Base-by-base conservation (phyloP, 2,888 invertebrate genomes). In the Xestia xanthographa region DNA sequence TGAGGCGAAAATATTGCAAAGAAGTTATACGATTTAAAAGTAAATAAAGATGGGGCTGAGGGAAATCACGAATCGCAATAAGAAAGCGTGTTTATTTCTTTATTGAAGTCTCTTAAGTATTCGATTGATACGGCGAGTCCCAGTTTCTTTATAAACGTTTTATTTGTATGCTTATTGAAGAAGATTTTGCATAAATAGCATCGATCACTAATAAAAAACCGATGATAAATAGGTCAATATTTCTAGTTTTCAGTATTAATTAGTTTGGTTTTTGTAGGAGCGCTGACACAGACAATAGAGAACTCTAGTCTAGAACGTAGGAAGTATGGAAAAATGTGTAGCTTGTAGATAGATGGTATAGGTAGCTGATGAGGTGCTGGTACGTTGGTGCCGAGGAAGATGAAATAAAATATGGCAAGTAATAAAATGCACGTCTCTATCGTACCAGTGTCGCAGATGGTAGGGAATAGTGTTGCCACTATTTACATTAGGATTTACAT, bases 41-140 rank as follows among this genome's bases (percentile, higher is more conserved):
- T 84, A 82, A 81, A 81, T 73, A 78, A 68, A 66, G 63, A 66
- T 65, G 9, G 70, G 62, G 70, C 71, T 68, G 12, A 50, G 83
- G 83, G 75, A 83, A 83, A 83, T 83, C 80, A 83, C 20, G 43
- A 53, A 6, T 71, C 38, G 22, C 38, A 75, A 66, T 68, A 43
- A 79, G 58, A 73, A 68, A 71, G 65, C 43, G 34, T 76, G 67
- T 83, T 79, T 83, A 67, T 74, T 70, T 65, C 56, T 62, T 50
- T 72, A 82, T 67, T 77, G 71, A 73, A 73, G 77, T 66, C 56
- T 80, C 71, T 72, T 48, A 66, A 70, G 77, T 34, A 34, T 53
- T 26, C 14, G 26, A 77, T 60, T 72, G 43, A 60, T 69, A n/a
- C 6, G 34, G 34, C 22, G 38, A 45, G 11, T 12, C 48, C 56